A percentile compares a stretch with the other conserved stretches of the same genome.
phyloP scores from a whole-genome alignment of 1,140 invertebrate genomes.

The Euwallacea similis region DNA sequence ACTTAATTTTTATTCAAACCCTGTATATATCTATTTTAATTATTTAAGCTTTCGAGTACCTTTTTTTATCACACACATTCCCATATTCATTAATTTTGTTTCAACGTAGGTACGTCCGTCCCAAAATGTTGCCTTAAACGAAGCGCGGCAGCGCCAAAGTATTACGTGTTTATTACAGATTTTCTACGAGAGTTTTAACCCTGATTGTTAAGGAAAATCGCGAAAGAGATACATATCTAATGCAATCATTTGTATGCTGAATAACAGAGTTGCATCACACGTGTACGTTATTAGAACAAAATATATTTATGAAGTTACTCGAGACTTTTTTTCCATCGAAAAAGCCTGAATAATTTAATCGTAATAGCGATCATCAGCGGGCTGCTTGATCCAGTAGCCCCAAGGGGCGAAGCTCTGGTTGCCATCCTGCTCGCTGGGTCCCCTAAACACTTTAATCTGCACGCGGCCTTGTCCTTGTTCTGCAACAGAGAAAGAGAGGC shows the following conservation, averaged over 20 bases:
- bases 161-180: conserved; percentile 20
- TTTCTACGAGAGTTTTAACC: background rate
- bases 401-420: conserved; percentile 64
- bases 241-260: conserved; percentile 40
- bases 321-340: conserved; percentile 9
- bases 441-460: conserved; percentile 72
- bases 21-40: conserved; percentile 1
- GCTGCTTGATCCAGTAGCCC: conserved; percentile 75
- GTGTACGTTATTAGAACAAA: conserved; percentile 47
- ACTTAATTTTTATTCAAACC: background rate
- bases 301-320: conserved; percentile 49
- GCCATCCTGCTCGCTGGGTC: conserved; percentile 62
- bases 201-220: background rate
- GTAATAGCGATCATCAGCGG: conserved; percentile 55
- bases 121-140: conserved; percentile 22
- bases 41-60: conserved; percentile 7
- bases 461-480: conserved; percentile 56
- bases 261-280: conserved; percentile 43
- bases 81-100: background rate
- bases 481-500: conserved; percentile 6
- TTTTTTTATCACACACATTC: background rate
- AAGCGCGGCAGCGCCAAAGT: conserved; percentile 5
- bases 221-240: conserved; percentile 3
- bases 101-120: conserved; percentile 9
- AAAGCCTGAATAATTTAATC: background rate